Percentiles rank a stretch among this genome's conserved stretches.
Conservation (phyloP, 2,797 vertebrate species). For the Mormyrops attenuatus region DNA sequence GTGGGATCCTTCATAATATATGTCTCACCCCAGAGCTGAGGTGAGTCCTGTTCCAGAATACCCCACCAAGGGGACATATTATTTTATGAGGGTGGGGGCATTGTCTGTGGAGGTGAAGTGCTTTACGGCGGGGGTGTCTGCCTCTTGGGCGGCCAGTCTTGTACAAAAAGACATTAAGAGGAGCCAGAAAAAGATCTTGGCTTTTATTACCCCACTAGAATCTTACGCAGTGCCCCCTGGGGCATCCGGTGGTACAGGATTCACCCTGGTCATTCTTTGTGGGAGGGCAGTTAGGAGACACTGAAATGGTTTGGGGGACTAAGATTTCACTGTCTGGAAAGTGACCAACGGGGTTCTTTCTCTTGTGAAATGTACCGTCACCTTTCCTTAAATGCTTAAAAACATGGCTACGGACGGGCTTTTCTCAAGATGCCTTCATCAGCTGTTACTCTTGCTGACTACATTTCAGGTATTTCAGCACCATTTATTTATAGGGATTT, state of each 20-base stretch:
- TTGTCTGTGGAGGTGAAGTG: background rate
- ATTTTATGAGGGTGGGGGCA: background rate
- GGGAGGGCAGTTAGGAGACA: background rate
- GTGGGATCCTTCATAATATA: background rate
- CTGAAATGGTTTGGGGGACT: background rate
- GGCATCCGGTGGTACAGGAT: background rate
- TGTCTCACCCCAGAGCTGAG: background rate
- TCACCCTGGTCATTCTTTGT: background rate
- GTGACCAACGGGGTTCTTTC: background rate
- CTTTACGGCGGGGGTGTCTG: slow-evolving; percentile 2
- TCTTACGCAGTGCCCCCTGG: background rate
- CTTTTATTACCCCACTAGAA: background rate
- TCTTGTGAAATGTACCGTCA: background rate
- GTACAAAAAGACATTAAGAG: slow-evolving; percentile 14
- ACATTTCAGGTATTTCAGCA: background rate
- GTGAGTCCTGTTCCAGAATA: background rate
- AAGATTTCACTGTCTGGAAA: background rate
- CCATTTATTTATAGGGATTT: background rate
- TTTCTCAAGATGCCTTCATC: background rate
- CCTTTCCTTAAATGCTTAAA: background rate
- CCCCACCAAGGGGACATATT: background rate
- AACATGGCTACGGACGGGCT: background rate
- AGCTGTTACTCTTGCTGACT: background rate
- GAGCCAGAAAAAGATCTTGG: background rate
- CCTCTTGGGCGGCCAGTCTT: background rate